These are phyloP conservation scores for Anas acuta DNA, from an alignment of 2,797 vertebrate species.

Conservation along the genomic window DNA sequence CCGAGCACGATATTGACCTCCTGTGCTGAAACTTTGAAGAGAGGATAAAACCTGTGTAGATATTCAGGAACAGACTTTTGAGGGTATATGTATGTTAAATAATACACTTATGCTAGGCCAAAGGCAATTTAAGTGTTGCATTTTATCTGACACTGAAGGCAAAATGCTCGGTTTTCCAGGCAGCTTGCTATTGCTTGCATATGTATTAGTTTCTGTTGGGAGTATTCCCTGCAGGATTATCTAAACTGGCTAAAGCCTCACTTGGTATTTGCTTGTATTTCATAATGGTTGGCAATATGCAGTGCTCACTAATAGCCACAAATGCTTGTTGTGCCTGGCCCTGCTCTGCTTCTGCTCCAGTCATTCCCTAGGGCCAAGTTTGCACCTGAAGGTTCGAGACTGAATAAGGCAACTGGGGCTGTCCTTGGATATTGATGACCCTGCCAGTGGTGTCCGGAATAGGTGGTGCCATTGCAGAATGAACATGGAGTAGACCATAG, in stretches of 20 bases:
- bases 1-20: neutral
- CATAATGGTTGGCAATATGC: conserved; percentile 13
- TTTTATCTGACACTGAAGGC: neutral
- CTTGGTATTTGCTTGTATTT: neutral
- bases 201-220: conserved; percentile 13
- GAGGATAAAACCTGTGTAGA: neutral
- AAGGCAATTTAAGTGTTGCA: neutral
- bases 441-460: neutral
- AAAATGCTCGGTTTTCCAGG: neutral
- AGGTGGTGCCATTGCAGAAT: neutral
- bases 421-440: neutral
- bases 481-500: neutral
- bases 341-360: neutral
- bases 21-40: neutral
- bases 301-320: conserved; percentile 1
- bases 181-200: conserved; percentile 28
- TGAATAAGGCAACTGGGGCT: neutral
- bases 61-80: neutral
- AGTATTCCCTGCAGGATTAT: conserved; percentile 11
- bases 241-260: neutral
- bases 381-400: neutral
- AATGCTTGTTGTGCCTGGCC: neutral
- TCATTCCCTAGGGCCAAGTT: neutral
- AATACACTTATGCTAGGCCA: neutral
- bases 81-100: neutral